These are phyloP conservation scores for Ectropis crepuscularia DNA, from an alignment of 2,888 invertebrate species.

Conservation along the genomic window DNA sequence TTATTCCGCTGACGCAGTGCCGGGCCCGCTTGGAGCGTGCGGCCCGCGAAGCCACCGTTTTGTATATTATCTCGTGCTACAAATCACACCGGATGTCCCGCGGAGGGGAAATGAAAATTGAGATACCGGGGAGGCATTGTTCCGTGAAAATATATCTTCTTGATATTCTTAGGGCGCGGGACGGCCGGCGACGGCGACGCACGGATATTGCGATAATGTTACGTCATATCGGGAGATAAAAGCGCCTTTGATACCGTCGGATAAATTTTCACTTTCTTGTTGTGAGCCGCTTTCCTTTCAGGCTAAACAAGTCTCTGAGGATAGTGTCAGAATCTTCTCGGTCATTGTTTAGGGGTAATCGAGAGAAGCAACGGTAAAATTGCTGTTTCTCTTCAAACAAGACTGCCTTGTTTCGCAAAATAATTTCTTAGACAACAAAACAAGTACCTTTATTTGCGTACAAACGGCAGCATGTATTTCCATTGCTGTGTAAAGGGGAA, in stretches of 20 bases:
- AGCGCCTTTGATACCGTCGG: constrained; percentile 70
- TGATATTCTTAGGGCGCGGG: constrained; percentile 77
- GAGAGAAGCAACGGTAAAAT: constrained; percentile 13
- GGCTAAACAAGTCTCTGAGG: constrained; percentile 16
- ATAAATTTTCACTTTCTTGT: constrained; percentile 68
- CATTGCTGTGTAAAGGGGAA: constrained; percentile 22
- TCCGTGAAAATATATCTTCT: constrained; percentile 83
- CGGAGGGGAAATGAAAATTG: constrained; percentile 83
- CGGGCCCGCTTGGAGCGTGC: constrained; percentile 47
- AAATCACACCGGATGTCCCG: constrained; percentile 82
- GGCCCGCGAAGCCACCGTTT: constrained; percentile 78
- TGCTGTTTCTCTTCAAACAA: constrained; percentile 3
- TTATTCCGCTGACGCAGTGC: constrained; percentile 71
- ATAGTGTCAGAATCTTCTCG: constrained; percentile 12
- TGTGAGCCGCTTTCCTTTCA: constrained; percentile 46
- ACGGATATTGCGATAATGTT: constrained; percentile 80
- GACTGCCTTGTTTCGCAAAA: constrained; percentile 17
- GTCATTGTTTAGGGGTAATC: constrained; percentile 12
- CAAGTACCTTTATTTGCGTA: constrained; percentile 16
- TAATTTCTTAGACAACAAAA: constrained; percentile 31
- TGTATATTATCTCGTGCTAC: constrained; percentile 82
- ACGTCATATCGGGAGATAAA: constrained; percentile 76
- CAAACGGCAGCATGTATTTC: constrained; percentile 18
- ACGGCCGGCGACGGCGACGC: constrained; percentile 67
- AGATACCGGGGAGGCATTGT: constrained; percentile 82